Conservation (phyloP, 2,797 vertebrate genomes). For the Buceros bicornis region DNA sequence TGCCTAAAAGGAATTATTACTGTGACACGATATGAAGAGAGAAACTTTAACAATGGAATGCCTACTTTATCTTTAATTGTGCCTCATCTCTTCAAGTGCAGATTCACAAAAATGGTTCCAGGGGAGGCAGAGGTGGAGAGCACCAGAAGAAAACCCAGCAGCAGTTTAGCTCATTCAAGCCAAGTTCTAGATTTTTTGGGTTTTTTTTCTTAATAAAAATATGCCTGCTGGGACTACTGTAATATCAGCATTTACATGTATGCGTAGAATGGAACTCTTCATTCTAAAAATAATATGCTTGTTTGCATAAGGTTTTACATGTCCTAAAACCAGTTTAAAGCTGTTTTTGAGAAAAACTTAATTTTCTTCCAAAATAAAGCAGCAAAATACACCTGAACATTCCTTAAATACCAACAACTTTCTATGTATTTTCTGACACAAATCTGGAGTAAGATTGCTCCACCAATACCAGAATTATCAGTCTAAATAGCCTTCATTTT, state of each 20-base stretch:
- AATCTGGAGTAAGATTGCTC: not conserved
- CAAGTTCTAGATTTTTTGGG: not conserved
- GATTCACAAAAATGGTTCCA: not conserved
- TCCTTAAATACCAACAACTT: not conserved
- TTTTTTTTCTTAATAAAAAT: not conserved
- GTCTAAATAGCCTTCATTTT: not conserved
- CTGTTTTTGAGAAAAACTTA: not conserved
- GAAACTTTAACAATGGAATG: not conserved
- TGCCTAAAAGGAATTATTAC: not conserved
- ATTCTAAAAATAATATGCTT: not conserved
- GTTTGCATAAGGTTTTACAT: not conserved
- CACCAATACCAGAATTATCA: not conserved
- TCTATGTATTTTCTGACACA: not conserved
- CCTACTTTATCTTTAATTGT: not conserved
- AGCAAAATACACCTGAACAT: not conserved
- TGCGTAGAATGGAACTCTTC: not conserved
- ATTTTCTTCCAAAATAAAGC: not conserved
- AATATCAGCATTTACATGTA: not conserved
- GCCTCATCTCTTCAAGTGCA: fast-evolving
- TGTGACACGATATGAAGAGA: not conserved
- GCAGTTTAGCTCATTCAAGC: not conserved
- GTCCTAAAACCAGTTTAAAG: not conserved
- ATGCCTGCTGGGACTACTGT: not conserved
- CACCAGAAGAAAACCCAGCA: not conserved
- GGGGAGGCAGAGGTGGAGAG: not conserved